These are phyloP conservation scores for Podilymbus podiceps DNA, from an alignment of 2,113 vertebrate genomes.

Conservation along the genomic window DNA sequence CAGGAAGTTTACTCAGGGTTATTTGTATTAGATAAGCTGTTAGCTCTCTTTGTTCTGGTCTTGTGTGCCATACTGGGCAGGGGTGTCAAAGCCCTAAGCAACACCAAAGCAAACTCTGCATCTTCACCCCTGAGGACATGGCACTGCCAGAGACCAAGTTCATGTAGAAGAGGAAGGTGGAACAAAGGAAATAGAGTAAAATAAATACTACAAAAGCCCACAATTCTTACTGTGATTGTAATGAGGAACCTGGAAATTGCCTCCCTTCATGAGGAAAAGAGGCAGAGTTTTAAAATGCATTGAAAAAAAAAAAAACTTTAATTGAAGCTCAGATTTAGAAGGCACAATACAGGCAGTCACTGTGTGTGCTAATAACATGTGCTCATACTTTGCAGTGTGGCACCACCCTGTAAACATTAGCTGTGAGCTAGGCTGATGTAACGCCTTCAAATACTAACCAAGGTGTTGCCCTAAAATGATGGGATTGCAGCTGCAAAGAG, in stretches of 20 bases:
- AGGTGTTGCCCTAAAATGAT: not conserved
- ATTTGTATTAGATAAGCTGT: conserved; percentile 57
- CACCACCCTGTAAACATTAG: not conserved
- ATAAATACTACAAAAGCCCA: not conserved
- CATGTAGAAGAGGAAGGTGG: not conserved
- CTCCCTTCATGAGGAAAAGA: not conserved
- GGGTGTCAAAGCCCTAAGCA: not conserved
- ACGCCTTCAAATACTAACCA: not conserved
- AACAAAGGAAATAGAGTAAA: not conserved
- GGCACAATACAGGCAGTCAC: fast-evolving
- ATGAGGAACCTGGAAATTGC: not conserved
- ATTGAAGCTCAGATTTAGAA: not conserved
- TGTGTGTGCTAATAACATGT: not conserved
- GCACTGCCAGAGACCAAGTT: not conserved
- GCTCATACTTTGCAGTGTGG: not conserved
- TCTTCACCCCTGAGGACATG: not conserved
- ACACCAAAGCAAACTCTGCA: not conserved
- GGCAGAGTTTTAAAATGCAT: not conserved
- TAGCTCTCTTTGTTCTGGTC: conserved; percentile 27
- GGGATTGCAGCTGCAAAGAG: not conserved
- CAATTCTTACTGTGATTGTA: not conserved
- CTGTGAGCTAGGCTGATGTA: not conserved
- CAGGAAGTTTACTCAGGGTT: conserved; percentile 56
- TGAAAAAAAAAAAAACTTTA: not conserved
- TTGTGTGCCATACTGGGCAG: not conserved